Evolutionary conservation across 1,140 invertebrate genomes (phyloP).

Genomic region (Sarcophaga bullata): DNA sequence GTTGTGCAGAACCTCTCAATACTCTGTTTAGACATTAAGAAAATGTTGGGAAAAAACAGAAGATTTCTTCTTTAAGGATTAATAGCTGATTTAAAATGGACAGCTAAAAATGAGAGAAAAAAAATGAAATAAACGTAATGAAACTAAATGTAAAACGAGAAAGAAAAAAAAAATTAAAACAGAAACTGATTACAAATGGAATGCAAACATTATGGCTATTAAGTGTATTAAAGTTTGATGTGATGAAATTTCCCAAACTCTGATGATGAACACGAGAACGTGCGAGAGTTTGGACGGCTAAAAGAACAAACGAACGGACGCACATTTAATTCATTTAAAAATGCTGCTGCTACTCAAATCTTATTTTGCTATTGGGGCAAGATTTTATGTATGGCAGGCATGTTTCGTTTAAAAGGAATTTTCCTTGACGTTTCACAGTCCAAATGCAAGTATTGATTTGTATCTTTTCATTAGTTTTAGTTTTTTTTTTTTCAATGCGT

Average conservation of each 20-base stretch:
- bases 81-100: slow-evolving; percentile 22
- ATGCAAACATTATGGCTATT: slow-evolving; percentile 38
- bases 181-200: slow-evolving; percentile 18
- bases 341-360: too few species aligned
- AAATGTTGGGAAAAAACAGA: slow-evolving; percentile 7
- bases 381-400: not conserved
- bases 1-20: not conserved
- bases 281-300: not conserved
- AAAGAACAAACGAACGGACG: not conserved
- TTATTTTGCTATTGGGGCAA: too few species aligned
- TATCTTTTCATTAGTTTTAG: not conserved
- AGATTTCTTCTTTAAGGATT: slow-evolving; percentile 7
- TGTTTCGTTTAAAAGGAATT: slow-evolving; percentile 7
- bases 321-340: not conserved
- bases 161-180: not conserved
- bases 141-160: not conserved
- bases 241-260: slow-evolving; percentile 14
- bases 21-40: slow-evolving; percentile 16
- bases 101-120: not conserved
- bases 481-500: not conserved
- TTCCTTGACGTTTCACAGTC: not conserved
- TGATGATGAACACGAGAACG: not conserved
- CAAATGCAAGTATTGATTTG: not conserved
- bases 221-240: slow-evolving; percentile 36
- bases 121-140: too few species aligned